A percentile compares a stretch with the other conserved stretches of the same genome.
These are phyloP conservation scores for Murina feae DNA, from an alignment of 2,113 vertebrate genomes.

Conservation along the genomic window DNA sequence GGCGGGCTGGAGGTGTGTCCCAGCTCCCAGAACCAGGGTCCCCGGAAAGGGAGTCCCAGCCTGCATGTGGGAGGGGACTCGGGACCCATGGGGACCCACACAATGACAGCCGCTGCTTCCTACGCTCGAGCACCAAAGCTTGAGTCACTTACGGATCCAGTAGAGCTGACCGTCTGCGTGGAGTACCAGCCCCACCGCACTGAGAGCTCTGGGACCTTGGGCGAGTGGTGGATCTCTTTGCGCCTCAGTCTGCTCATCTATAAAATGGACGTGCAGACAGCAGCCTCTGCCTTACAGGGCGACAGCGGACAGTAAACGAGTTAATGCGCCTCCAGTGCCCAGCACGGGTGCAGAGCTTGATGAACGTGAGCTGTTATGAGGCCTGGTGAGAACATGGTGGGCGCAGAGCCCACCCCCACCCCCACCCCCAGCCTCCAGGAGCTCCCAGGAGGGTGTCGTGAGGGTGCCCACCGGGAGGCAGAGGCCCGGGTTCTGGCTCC, in stretches of 20 bases:
- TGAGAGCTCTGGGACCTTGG: background rate
- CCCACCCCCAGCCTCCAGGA: background rate
- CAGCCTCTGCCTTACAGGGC: background rate
- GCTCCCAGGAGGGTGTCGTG: no score
- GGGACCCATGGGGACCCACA: background rate
- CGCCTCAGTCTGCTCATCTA: background rate
- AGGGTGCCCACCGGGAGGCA: background rate
- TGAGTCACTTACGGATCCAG: no score
- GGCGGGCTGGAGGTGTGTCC: background rate
- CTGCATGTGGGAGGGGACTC: no score
- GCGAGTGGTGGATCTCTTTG: background rate
- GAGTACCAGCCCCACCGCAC: background rate
- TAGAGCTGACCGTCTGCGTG: background rate
- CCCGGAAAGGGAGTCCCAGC: background rate
- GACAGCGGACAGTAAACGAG: background rate
- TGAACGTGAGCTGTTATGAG: background rate
- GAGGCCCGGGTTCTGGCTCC: background rate
- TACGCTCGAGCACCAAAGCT: rapidly evolving
- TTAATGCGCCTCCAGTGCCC: rapidly evolving
- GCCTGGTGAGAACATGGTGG: rapidly evolving
- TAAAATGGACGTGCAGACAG: background rate
- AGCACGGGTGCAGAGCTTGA: rapidly evolving
- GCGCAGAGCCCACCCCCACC: background rate
- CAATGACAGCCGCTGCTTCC: background rate
- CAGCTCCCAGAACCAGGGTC: rapidly evolving